Conservation (phyloP, 2,797 vertebrate genomes). For the Notoglanidium macrostoma region DNA sequence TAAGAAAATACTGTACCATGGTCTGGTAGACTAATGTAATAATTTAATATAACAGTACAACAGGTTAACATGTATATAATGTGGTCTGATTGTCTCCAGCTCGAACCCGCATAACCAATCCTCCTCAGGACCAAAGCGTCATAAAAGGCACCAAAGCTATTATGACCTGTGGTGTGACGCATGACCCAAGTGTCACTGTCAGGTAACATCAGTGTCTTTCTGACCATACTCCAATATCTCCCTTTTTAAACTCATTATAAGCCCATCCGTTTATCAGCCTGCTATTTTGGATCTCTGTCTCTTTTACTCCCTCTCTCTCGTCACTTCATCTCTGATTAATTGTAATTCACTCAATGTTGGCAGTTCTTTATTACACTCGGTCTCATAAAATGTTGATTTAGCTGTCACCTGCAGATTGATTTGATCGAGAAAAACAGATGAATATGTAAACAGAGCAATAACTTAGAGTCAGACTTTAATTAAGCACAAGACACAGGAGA, state of each 20-base stretch:
- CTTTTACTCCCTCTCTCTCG: slow-evolving; percentile 26
- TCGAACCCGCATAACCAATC: slow-evolving; percentile 89
- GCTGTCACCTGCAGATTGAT: slow-evolving; percentile 80
- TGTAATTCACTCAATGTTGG: slow-evolving; percentile 30
- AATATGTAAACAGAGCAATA: slow-evolving; percentile 83
- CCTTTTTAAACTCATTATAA: background rate
- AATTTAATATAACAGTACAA: background rate
- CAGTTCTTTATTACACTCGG: slow-evolving; percentile 43
- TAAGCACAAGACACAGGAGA: slow-evolving; percentile 79
- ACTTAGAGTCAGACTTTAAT: slow-evolving; percentile 80
- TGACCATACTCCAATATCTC: background rate
- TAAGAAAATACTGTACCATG: background rate
- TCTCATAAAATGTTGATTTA: slow-evolving; percentile 68
- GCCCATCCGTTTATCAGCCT: background rate
- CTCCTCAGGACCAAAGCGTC: slow-evolving; percentile 91
- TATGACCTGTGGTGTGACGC: slow-evolving; percentile 92
- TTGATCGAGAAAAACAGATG: slow-evolving; percentile 77
- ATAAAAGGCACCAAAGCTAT: slow-evolving; percentile 96
- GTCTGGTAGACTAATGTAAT: background rate
- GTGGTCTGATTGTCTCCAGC: slow-evolving; percentile 75
- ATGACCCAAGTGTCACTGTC: slow-evolving; percentile 88
- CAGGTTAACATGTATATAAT: background rate
- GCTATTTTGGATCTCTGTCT: slow-evolving; percentile 18
- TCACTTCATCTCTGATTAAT: slow-evolving; percentile 46
- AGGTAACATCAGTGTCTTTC: slow-evolving; percentile 72